Base-by-base conservation (phyloP, 2,888 invertebrate genomes). In the Acronicta aceris region DNA sequence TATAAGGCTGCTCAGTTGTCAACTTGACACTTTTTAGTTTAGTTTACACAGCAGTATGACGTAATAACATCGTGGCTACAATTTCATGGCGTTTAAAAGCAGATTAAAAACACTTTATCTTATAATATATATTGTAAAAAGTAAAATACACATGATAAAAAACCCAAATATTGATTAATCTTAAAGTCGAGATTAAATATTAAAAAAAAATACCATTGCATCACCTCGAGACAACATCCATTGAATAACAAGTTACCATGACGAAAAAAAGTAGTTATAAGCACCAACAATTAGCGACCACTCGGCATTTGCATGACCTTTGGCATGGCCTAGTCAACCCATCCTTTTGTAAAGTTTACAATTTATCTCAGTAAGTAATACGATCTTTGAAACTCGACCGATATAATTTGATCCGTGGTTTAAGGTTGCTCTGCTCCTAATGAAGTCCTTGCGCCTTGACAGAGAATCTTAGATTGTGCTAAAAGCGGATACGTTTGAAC, bases 261-360 rank as follows among this genome's bases (percentile, higher is more conserved):
- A 42, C 12, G 40, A 49, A 52, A 61, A 64, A 65, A 64, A 63
- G 56, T 52, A 25, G 53, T 56, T 62, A 59, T 45, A 54, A 40
- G 27, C 40, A 48, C 47, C 41, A 41, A 42, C 47, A 64, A 71
- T 76, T 74, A 64, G 46, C 52, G 47, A 62, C 45, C 51, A 53
- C 33, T 56, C 21, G 65, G 42, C 56, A 65, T 71, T 67, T 71
- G 61, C 52, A 38, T 60, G 56, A 78, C 62, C 57, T 74, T 61
- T 63, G 53, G 43, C 49, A 27, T 30, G 40, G 36, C 25, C 45
- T 48, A 54, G 48, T 46, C 50, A 59, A 43, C 21, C 36, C 21
- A 52, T 71, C 49, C 47, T 53, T 66, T 46, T 57, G 48, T 40
- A 12, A 25, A 65, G 7, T 59, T 58, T 48, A 57, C 27, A 59